phyloP scores from a whole-genome alignment of 2,113 vertebrate genomes.

The Sorex fumeus region DNA sequence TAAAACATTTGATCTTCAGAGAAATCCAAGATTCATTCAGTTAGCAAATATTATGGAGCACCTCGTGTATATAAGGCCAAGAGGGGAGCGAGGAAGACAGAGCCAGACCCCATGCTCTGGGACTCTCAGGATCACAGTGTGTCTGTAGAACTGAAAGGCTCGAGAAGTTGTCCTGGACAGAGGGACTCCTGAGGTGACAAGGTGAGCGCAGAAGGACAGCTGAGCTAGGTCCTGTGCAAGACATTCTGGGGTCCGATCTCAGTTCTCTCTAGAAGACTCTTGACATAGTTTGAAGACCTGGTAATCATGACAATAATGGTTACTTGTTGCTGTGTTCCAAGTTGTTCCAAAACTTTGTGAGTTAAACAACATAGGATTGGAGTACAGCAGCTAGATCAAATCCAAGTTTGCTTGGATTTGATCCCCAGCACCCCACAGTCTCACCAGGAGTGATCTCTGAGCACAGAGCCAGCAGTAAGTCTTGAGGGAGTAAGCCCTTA shows the following conservation, averaged over 20 bases:
- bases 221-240: background rate
- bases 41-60: slow-evolving; percentile 30
- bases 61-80: background rate
- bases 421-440: too few relatives aligned
- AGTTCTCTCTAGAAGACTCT: background rate
- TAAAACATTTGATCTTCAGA: slow-evolving; percentile 43
- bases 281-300: background rate
- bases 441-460: too few relatives aligned
- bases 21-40: slow-evolving; percentile 40
- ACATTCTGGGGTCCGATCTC: background rate
- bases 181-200: background rate
- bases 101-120: background rate
- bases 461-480: too few relatives aligned
- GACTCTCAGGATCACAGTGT: rapidly evolving
- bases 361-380: background rate
- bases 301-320: too few relatives aligned
- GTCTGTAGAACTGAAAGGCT: background rate
- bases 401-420: too few relatives aligned
- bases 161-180: rapidly evolving
- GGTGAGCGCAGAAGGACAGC: background rate
- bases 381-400: too few relatives aligned
- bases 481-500: too few relatives aligned
- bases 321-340: background rate
- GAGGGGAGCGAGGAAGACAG: background rate
- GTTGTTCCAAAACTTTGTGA: background rate